These are phyloP conservation scores for Diploptera punctata DNA, from an alignment of 2,888 invertebrate genomes.

Conservation along the genomic window DNA sequence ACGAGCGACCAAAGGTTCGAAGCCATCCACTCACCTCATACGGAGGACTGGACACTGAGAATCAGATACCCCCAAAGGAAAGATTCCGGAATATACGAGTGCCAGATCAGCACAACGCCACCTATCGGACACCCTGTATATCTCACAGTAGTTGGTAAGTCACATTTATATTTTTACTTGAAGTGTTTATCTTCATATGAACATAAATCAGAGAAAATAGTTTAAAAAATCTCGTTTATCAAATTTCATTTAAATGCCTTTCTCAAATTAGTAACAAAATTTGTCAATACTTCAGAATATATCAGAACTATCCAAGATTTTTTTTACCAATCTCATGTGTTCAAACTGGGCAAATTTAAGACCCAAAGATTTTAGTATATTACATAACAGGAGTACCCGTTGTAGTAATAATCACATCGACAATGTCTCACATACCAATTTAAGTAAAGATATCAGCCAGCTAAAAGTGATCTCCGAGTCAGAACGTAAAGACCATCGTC, in stretches of 20 bases:
- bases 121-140: constrained; percentile 84
- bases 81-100: constrained; percentile 84
- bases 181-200: not conserved
- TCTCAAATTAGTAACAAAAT: not conserved
- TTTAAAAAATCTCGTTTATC: no score
- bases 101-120: constrained; percentile 90
- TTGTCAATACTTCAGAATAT: not conserved
- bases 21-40: constrained; percentile 84
- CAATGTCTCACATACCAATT: not conserved
- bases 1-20: constrained; percentile 86
- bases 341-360: not conserved
- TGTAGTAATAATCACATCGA: not conserved
- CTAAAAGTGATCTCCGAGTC: not conserved
- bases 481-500: not conserved
- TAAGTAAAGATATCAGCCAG: not conserved
- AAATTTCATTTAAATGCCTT: no score
- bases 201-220: not conserved
- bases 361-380: not conserved
- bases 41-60: constrained; percentile 86
- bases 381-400: not conserved
- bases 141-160: constrained; percentile 85
- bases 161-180: constrained; percentile 20
- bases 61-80: constrained; percentile 76
- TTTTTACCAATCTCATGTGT: not conserved
- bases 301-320: not conserved